Conservation (phyloP, 2,888 invertebrate species). For the Scaptomyza flava region DNA sequence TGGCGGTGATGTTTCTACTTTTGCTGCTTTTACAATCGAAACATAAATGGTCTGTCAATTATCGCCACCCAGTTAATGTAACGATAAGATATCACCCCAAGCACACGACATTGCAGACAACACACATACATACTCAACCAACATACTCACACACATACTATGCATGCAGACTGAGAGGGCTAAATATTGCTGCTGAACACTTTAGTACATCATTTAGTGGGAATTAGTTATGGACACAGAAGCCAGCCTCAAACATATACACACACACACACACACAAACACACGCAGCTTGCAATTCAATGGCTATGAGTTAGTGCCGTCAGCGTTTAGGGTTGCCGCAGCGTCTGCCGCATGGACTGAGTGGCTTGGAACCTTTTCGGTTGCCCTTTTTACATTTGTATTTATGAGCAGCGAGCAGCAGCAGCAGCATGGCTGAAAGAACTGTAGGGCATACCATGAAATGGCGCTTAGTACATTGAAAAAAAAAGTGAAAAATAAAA, state of each 20-base stretch:
- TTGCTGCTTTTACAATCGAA: constrained; percentile 73
- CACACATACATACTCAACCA: constrained; percentile 6
- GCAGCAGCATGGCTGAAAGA: constrained; percentile 15
- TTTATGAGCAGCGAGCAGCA: constrained; percentile 59
- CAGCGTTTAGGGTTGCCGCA: constrained; percentile 12
- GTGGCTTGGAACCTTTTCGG: constrained; percentile 10
- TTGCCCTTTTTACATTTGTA: constrained; percentile 69
- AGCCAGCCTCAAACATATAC: background rate
- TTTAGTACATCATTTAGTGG: constrained; percentile 77
- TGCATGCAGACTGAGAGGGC: constrained; percentile 9
- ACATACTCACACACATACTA: constrained; percentile 3
- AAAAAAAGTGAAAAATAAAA: background rate
- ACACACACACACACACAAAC: constrained; percentile 24
- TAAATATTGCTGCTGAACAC: constrained; percentile 53
- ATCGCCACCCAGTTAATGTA: constrained; percentile 79
- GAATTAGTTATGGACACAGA: constrained; percentile 77
- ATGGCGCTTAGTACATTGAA: constrained; percentile 4
- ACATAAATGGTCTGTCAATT: constrained; percentile 80
- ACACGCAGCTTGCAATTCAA: constrained; percentile 37
- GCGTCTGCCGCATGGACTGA: constrained; percentile 6
- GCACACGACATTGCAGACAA: constrained; percentile 53
- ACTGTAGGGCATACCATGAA: constrained; percentile 50
- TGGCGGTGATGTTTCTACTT: constrained; percentile 40
- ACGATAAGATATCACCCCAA: constrained; percentile 73
- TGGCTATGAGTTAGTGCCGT: constrained; percentile 40